Evolutionary conservation across 1,140 invertebrate species (phyloP), one percentile per base, ranked within the genome.

Genomic region (Oedothorax gibbosus): DNA sequence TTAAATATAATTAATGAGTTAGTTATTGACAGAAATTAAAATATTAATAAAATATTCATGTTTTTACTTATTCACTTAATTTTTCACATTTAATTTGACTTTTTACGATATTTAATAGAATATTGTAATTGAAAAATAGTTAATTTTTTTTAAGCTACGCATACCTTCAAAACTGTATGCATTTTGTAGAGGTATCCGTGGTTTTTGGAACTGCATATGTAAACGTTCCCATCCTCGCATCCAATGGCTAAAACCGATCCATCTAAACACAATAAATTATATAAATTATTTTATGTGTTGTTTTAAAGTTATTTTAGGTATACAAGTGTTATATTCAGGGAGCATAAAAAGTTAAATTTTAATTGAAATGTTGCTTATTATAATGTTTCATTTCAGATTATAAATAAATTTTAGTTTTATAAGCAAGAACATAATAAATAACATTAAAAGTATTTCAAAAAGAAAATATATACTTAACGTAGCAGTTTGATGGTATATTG

Each of bases 201-300:
- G n/a, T 84, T 84, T 51, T 68, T 75, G 12, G 81, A 54, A n/a
- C 56, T 72, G 20, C 81, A 84, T n/a, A 84, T 50, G 51, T 84
- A 84, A 15, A 84, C 60, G 49, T 76, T 84, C 0, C 81, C 81
- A 57, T 84, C 81, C 66, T 84, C 81, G 56, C 81, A 84, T 35
- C 81, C 81, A 12, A 76, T 54, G 12, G 81, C 81, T 49, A 84
- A 18, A 18, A 72, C 20, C 0, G 60, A 56, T 21, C 71, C 81
- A 76, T 84, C 81, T 84, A 50, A 53, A 79, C 18, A 79, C 20
- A 49, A 14, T 57, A 62, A 12, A n/a, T 54, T 15, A 18, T 69
- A 8, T 12, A 35, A 35, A 35, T 69, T 21, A 7, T 65, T 11
- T 10, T n/a, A 65, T 20, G n/a, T 21, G 15, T 9, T 65, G 21